Evolutionary conservation across 2,888 invertebrate species (phyloP).

Genomic region (Sthenelais limicola): DNA sequence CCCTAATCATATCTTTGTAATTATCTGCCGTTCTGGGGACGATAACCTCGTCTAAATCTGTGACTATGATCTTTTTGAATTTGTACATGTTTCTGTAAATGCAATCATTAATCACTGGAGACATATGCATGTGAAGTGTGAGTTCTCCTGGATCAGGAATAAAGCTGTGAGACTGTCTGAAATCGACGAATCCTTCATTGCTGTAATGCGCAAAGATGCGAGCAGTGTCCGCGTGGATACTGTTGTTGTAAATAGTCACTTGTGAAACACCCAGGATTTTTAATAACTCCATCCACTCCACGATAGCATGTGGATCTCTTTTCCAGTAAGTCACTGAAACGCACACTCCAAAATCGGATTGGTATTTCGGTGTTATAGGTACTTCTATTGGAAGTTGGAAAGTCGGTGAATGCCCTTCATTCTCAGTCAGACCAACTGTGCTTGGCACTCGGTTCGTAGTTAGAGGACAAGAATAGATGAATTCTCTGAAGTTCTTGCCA

Average conservation of each 20-base stretch:
- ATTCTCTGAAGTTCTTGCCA: conserved; percentile 14
- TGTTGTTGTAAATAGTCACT: conserved; percentile 42
- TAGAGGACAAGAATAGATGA: conserved; percentile 10
- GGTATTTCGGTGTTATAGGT: not conserved
- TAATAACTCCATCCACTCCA: conserved; percentile 41
- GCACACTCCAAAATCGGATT: conserved; percentile 41
- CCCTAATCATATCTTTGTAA: conserved; percentile 25
- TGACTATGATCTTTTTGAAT: conserved; percentile 34
- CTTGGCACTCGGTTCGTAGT: conserved; percentile 10
- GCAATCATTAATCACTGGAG: conserved; percentile 50
- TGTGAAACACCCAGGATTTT: conserved; percentile 11
- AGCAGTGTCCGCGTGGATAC: not conserved
- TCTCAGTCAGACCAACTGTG: conserved; percentile 3
- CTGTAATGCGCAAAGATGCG: conserved; percentile 24
- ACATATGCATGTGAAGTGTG: conserved; percentile 46
- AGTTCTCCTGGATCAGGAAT: conserved; percentile 20
- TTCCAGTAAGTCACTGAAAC: conserved; percentile 47
- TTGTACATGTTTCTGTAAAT: conserved; percentile 48
- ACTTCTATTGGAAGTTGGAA: conserved; percentile 37
- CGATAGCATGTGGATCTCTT: conserved; percentile 34
- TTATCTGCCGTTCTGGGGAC: conserved; percentile 16
- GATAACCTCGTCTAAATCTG: conserved; percentile 35
- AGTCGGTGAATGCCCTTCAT: not conserved
- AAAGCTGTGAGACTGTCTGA: conserved; percentile 41
- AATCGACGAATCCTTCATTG: conserved; percentile 33